Evolutionary conservation across 2,797 vertebrate genomes (phyloP).

Genomic region (Selene dorsalis): DNA sequence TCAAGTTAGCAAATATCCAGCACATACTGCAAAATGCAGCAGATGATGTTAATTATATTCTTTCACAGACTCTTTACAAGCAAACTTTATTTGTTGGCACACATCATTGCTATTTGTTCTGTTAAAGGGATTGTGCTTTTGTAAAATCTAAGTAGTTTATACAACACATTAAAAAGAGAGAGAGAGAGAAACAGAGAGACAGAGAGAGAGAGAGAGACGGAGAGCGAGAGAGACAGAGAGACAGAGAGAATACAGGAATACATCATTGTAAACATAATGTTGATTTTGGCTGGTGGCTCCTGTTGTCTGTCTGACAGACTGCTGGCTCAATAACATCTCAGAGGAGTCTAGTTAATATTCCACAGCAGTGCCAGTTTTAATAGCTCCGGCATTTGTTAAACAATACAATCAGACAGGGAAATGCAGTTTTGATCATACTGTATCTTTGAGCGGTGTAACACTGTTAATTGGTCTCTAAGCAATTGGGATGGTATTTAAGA

Average conservation of each 20-base stretch:
- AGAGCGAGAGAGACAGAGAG: not conserved
- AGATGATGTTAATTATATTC: slow-evolving; percentile 51
- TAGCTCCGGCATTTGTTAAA: slow-evolving; percentile 57
- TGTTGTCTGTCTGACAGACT: slow-evolving; percentile 53
- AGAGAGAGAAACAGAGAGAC: not conserved
- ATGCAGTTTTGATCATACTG: slow-evolving; percentile 50
- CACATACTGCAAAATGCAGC: slow-evolving; percentile 24
- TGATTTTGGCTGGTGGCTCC: slow-evolving; percentile 54
- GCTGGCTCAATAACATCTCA: slow-evolving; percentile 60
- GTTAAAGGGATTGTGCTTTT: slow-evolving; percentile 19
- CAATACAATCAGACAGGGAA: slow-evolving; percentile 57
- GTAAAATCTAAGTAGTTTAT: slow-evolving; percentile 10
- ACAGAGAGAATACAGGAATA: slow-evolving; percentile 1
- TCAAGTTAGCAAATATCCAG: slow-evolving; percentile 36
- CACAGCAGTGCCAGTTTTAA: slow-evolving; percentile 60
- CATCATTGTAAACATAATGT: slow-evolving; percentile 48
- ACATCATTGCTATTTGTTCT: slow-evolving; percentile 15
- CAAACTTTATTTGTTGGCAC: slow-evolving; percentile 38
- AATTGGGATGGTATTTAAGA: slow-evolving; percentile 47
- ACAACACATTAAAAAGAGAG: slow-evolving; percentile 23
- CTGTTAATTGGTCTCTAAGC: slow-evolving; percentile 53
- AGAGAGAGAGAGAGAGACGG: not conserved
- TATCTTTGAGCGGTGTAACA: slow-evolving; percentile 52
- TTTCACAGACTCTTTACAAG: slow-evolving; percentile 36
- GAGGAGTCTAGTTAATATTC: slow-evolving; percentile 61